phyloP scores from a whole-genome alignment of 2,797 vertebrate species.

The Orestias chungarensis region DNA sequence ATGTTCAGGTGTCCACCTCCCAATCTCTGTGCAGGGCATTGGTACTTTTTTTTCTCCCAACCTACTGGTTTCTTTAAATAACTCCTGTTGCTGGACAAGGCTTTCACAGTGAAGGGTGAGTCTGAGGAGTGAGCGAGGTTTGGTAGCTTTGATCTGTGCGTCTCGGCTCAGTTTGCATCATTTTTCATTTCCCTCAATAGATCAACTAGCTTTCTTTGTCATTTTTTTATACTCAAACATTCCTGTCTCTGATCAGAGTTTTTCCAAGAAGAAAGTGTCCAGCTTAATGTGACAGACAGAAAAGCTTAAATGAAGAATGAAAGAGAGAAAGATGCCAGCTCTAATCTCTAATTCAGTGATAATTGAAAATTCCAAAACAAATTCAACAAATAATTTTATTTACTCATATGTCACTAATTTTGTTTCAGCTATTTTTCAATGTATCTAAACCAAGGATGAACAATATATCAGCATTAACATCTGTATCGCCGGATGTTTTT shows the following conservation, averaged over 20 bases:
- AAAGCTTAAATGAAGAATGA: slow-evolving; percentile 23
- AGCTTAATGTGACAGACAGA: slow-evolving; percentile 26
- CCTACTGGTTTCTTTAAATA: slow-evolving; percentile 74
- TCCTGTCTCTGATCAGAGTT: slow-evolving; percentile 17
- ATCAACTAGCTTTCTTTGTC: slow-evolving; percentile 6
- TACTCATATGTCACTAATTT: too few species aligned
- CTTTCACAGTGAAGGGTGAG: slow-evolving; percentile 51
- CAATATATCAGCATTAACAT: too few species aligned
- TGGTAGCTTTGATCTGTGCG: slow-evolving; percentile 65
- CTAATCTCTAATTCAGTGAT: not conserved
- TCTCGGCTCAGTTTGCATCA: slow-evolving; percentile 58
- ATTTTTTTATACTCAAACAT: slow-evolving; percentile 12
- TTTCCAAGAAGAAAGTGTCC: slow-evolving; percentile 13
- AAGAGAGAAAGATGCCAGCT: slow-evolving; percentile 12
- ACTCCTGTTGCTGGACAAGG: slow-evolving; percentile 77
- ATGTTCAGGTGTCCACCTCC: slow-evolving; percentile 47
- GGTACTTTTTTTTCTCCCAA: slow-evolving; percentile 53
- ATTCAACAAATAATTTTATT: too few species aligned
- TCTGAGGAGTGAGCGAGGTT: slow-evolving; percentile 45
- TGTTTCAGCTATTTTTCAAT: too few species aligned
- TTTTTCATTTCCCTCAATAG: slow-evolving; percentile 36
- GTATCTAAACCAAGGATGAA: too few species aligned
- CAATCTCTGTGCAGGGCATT: slow-evolving; percentile 44
- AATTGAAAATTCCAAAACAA: not conserved
- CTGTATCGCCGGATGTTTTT: too few species aligned